Base-by-base conservation (phyloP, 92 coral and sea anemone genomes). In the Palythoa grandiflora region DNA sequence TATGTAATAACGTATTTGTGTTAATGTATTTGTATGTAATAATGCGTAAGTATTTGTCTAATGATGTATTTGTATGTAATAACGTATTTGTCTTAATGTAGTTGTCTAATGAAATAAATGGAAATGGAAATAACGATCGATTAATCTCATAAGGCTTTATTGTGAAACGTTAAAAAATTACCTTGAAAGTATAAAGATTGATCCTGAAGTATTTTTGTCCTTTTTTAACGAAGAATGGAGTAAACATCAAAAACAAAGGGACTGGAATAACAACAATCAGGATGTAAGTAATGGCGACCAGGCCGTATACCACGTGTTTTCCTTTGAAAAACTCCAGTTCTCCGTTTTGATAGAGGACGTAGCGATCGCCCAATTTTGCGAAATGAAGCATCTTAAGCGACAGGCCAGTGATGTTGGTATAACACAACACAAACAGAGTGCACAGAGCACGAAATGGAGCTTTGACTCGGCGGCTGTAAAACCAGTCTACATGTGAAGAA, bases 371-470 rank as follows among this genome's bases (percentile, higher is more conserved):
- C 48, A 97, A 52, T 50, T 38, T 73, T 38, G 96, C 97, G 7
- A 90, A 94, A 68, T 87, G 77, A 16, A 97, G 92, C 35, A 97
- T 94, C 80, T 87, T 91, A 70, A 97, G 90, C 5, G 98, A 94
- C 73, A 95, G 84, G 10, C 89, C 73, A 6, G 97, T 93, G 87
- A 97, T 92, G 50, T 96, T 93, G 71, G 99, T 92, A 59, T 97
- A 97, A 63, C 98, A 97, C 21, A 97, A 87, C 15, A 97, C 99
- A 81, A 97, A 84, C 89, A 97, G 72, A 39, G 98, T 97, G 55
- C 99, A 97, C 54, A 95, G 87, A 11, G 98, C 99, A 39, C 99
- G 97, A 88, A 94, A 91, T 2, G 97, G 95, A 15, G 98, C 95
- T 75, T 72, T 91, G 50, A 97, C 92, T 16, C 91, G 94, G 73